Evolutionary conservation across 2,888 invertebrate species (phyloP), one percentile per base, ranked within the genome.

Genomic region (Cerastoderma edule): DNA sequence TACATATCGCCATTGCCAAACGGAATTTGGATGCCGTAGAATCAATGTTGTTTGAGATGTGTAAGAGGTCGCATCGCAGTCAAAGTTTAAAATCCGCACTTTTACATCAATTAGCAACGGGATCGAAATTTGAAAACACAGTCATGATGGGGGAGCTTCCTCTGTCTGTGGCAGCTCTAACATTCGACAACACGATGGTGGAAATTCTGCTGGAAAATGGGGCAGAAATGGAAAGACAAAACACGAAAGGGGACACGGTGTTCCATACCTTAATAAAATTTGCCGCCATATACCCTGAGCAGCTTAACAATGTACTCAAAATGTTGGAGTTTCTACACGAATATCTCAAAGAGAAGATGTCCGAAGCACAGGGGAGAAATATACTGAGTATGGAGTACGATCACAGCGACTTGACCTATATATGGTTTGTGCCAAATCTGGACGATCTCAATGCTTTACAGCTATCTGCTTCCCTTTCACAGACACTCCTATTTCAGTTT

Each of bases 61-160:
- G 71, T 5, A 73, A 75, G 24, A n/a, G n/a, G n/a, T n/a, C n/a
- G n/a, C n/a, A 60, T 33, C 65, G 56, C 22, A 79, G 80, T 16
- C 78, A 80, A 48, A 80, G 67, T 24, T 56, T 73, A 10, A 78
- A 78, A 50, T 19, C 72, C 10, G 75, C 67, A 13, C 64, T 86
- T 32, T 69, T 86, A n/a, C 83, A 85, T 63, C 78, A 72, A 66
- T 53, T 56, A 19, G 84, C 84, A 19, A 79, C 83, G 6, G 79
- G 83, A 3, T 32, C 44, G 16, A 79, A 83, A 46, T 83, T 84
- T 71, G 75, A 71, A 3, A 86, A 85, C 56, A 84, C 86, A 16
- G 83, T 84, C 13, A 86, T 86, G 86, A 86, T 86, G 86, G 86
- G 86, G 33, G 83, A 84, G 46, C 73, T 86, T 16, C 83, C 86